Conservation (phyloP, 1,140 invertebrate genomes). For the Pogonus chalceus region DNA sequence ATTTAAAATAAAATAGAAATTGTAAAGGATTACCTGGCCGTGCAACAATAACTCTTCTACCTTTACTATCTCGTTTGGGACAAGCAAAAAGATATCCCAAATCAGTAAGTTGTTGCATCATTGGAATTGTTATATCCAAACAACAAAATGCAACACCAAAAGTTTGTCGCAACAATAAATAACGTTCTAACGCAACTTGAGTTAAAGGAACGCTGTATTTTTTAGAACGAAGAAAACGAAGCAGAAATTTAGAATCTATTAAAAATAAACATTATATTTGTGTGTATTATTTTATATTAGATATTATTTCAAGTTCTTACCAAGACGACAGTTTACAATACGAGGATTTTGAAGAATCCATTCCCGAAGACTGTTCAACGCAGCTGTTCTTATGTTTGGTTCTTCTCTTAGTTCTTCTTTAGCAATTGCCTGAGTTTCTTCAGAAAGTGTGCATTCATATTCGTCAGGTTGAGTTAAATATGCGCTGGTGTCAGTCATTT, state of each 20-base stretch:
- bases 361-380: conserved; percentile 52
- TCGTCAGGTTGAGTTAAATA: conserved; percentile 46
- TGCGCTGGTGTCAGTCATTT: conserved; percentile 21
- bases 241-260: conserved; percentile 61
- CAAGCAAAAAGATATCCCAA: conserved; percentile 69
- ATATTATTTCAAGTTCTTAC: conserved; percentile 34
- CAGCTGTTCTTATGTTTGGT: conserved; percentile 51
- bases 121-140: conserved; percentile 57
- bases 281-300: background rate
- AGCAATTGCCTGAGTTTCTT: conserved; percentile 51
- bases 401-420: conserved; percentile 60
- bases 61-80: conserved; percentile 62
- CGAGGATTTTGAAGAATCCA: conserved; percentile 64
- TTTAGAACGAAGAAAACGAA: conserved; percentile 70
- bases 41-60: conserved; percentile 66
- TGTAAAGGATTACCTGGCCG: conserved; percentile 51
- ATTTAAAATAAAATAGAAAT: no score
- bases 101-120: conserved; percentile 58
- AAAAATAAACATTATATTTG: conserved; percentile 10
- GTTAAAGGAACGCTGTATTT: conserved; percentile 77
- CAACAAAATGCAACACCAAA: conserved; percentile 60
- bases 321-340: conserved; percentile 57
- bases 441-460: conserved; percentile 47
- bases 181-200: conserved; percentile 69
- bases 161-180: conserved; percentile 66